phyloP scores from a whole-genome alignment of 2,113 vertebrate genomes.

The Spea bombifrons region DNA sequence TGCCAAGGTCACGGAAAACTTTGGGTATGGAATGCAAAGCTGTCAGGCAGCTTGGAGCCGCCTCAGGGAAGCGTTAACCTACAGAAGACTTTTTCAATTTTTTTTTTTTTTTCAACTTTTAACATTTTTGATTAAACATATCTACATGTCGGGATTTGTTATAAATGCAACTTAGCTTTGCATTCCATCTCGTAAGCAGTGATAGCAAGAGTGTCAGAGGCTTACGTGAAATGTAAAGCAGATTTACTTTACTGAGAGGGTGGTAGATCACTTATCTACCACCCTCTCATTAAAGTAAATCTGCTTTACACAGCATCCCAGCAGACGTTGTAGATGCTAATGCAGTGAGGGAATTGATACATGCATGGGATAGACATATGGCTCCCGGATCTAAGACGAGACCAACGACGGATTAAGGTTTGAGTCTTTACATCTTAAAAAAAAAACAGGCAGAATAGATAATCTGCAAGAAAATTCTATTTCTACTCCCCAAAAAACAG shows the following conservation, averaged over 20 bases:
- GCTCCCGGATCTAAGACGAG: too few relatives aligned
- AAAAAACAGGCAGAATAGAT: neutral
- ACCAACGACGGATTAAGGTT: too few relatives aligned
- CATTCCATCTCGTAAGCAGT: neutral
- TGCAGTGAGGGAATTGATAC: too few relatives aligned
- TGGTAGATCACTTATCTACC: too few relatives aligned
- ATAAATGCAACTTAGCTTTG: slow-evolving; percentile 1
- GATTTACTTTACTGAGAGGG: too few relatives aligned
- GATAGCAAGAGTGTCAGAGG: neutral
- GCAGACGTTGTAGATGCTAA: too few relatives aligned
- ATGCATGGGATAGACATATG: too few relatives aligned
- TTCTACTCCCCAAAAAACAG: too few relatives aligned
- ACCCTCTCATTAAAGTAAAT: too few relatives aligned
- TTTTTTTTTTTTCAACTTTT: slow-evolving; percentile 18
- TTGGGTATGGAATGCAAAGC: slow-evolving; percentile 40
- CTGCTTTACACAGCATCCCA: neutral
- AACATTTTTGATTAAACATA: slow-evolving; percentile 33
- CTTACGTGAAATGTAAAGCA: too few relatives aligned
- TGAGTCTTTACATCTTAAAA: neutral
- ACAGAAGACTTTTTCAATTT: slow-evolving; percentile 24
- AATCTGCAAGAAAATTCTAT: neutral
- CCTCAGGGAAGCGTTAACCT: slow-evolving; percentile 33
- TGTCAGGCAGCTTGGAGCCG: slow-evolving; percentile 39
- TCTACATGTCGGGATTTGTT: slow-evolving; percentile 5
- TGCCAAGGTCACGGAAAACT: slow-evolving; percentile 36